Base-by-base conservation (phyloP, 2,113 vertebrate genomes). In the Psittacula cyanocephala region DNA sequence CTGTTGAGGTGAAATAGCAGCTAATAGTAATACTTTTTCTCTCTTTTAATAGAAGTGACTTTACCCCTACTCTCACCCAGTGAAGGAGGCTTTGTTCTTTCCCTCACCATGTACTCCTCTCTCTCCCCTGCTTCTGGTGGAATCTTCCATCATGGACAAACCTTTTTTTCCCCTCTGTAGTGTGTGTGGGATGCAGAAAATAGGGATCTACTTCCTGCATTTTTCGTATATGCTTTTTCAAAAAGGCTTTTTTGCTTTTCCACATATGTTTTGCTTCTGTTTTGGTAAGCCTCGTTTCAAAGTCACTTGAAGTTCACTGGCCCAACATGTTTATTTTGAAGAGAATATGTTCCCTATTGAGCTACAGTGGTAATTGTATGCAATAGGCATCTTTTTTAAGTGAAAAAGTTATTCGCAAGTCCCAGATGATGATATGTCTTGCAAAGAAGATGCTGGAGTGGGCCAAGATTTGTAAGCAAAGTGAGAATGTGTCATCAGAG, bases 281-380 rank as follows among this genome's bases (percentile, higher is more conserved):
- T 93, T 83, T 60, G 44, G 39, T 78, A 86, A 80, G 29, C 27
- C 18, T 35, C 78, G 46, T 71, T 75, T 91, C 47, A 86, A 92
- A 81, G 52, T 78, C 29, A 17, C 43, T 88, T 44, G 24, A 88
- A 88, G 60, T 27, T 93, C 47, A 15, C 13, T 37, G 57, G 64
- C 47, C 59, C 27, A 76, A 24, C 15, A 4, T 35, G 35, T 85
- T 91, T 85, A 35, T 68, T 92, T 91, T 89, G 89, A 65, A 89
- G 41, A 64, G 28, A 85, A 60, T 22, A 64, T 1, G 13, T 55
- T 89, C 80, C 72, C 43, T 44, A 6, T 81, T 89, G 75, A 81
- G 72, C 62, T 60, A 53, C 33, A 69, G 62, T 1, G 6, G 62
- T 88, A 91, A 81, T 39, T 91, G 35, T 80, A 77, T 47, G 60